Evolutionary conservation across 2,797 vertebrate species (phyloP).

Genomic region (Enoplosus armatus): DNA sequence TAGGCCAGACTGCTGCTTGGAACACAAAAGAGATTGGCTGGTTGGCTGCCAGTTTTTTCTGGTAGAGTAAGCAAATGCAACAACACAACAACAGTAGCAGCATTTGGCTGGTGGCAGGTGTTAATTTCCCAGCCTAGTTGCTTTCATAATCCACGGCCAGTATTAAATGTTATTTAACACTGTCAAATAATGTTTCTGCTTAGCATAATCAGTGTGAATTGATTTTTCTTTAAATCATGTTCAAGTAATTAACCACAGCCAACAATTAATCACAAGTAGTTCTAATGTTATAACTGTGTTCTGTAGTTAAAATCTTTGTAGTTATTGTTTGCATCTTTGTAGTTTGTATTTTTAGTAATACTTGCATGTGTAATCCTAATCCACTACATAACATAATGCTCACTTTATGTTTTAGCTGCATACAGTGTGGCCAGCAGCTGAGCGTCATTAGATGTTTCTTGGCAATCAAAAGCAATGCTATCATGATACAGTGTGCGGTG

Average conservation of each 20-base stretch:
- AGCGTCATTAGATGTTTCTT: conserved; percentile 13
- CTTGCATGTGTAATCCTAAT: neutral
- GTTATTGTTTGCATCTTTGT: neutral
- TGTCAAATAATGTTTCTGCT: conserved; percentile 50
- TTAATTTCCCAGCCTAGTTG: conserved; percentile 64
- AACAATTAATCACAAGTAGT: neutral
- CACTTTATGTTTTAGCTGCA: conserved; percentile 12
- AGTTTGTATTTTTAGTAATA: neutral
- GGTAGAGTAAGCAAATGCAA: conserved; percentile 57
- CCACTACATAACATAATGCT: neutral
- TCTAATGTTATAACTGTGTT: conserved; percentile 11
- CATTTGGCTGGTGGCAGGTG: conserved; percentile 74
- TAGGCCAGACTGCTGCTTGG: conserved; percentile 42
- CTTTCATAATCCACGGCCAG: conserved; percentile 51
- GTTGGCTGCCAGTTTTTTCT: conserved; percentile 56
- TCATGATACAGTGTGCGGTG: neutral
- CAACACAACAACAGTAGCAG: conserved; percentile 55
- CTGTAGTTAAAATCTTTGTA: neutral
- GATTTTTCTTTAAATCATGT: conserved; percentile 33
- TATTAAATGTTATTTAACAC: conserved; percentile 61
- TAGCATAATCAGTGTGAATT: conserved; percentile 46
- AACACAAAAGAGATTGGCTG: conserved; percentile 51
- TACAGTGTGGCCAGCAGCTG: conserved; percentile 18
- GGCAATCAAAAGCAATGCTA: neutral
- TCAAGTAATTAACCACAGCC: conserved; percentile 25